phyloP scores from a whole-genome alignment of 2,113 vertebrate species.

The Sceloporus undulatus region DNA sequence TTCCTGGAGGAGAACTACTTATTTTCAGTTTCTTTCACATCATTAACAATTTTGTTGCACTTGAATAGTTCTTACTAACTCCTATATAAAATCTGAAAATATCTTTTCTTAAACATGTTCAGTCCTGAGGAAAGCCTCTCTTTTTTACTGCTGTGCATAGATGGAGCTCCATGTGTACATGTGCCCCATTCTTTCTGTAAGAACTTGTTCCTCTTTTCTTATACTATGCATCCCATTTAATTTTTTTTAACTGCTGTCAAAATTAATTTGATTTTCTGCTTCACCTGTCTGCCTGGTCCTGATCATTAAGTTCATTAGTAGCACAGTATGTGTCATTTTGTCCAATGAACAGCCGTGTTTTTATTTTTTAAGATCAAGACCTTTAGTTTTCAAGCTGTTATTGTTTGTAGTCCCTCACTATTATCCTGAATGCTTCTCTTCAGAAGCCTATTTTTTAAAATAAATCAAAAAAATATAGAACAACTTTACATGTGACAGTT shows the following conservation, averaged over 20 bases:
- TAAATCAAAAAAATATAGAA: not conserved
- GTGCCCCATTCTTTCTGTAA: not conserved
- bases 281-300: conserved; percentile 9
- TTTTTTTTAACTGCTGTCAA: conserved; percentile 13
- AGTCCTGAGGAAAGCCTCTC: not conserved
- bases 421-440: not conserved
- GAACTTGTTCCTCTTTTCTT: not conserved
- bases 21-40: not conserved
- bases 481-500: not conserved
- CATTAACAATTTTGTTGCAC: not conserved
- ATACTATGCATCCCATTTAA: not conserved
- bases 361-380: not conserved
- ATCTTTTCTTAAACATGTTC: not conserved
- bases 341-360: not conserved
- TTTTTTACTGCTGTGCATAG: not conserved
- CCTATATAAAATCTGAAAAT: not conserved
- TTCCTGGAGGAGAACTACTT: not conserved
- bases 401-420: not conserved
- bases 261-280: conserved; percentile 34
- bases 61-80: not conserved
- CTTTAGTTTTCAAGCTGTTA: conserved; percentile 5
- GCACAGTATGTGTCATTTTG: not conserved
- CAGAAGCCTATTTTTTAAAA: not conserved
- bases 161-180: not conserved
- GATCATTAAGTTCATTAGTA: conserved; percentile 19